Evolutionary conservation across 2,113 vertebrate species (phyloP).

Genomic region (Indicator indicator): DNA sequence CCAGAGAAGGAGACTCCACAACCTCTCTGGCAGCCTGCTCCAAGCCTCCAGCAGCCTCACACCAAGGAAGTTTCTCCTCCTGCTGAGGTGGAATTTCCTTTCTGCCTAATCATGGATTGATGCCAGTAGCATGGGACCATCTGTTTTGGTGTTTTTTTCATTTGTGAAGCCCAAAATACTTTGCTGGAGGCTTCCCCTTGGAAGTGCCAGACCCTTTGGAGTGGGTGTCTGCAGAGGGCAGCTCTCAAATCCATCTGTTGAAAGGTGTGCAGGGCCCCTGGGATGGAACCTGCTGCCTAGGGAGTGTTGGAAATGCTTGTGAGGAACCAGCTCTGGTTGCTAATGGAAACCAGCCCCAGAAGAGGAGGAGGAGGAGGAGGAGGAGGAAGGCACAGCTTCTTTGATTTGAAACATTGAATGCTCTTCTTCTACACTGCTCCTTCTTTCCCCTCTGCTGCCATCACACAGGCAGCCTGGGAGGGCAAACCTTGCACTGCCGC

Average conservation of each 20-base stretch:
- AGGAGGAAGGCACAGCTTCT: background rate
- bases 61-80: too few species aligned
- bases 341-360: background rate
- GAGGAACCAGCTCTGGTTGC: background rate
- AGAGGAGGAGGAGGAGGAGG: background rate
- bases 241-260: background rate
- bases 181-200: background rate
- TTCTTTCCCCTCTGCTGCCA: background rate
- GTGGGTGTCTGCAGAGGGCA: background rate
- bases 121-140: background rate
- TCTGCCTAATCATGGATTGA: background rate
- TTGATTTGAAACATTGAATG: background rate
- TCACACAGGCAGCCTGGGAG: background rate
- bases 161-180: background rate
- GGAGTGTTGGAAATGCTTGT: rapidly evolving
- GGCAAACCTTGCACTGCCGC: background rate
- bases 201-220: background rate
- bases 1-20: too few species aligned
- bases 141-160: background rate
- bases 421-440: background rate
- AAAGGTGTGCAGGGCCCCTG: background rate
- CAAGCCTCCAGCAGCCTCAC: too few species aligned
- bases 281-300: background rate
- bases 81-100: background rate
- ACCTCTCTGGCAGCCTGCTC: too few species aligned